Evolutionary conservation across 2,797 vertebrate species (phyloP).

Genomic region (Sternotherus odoratus): DNA sequence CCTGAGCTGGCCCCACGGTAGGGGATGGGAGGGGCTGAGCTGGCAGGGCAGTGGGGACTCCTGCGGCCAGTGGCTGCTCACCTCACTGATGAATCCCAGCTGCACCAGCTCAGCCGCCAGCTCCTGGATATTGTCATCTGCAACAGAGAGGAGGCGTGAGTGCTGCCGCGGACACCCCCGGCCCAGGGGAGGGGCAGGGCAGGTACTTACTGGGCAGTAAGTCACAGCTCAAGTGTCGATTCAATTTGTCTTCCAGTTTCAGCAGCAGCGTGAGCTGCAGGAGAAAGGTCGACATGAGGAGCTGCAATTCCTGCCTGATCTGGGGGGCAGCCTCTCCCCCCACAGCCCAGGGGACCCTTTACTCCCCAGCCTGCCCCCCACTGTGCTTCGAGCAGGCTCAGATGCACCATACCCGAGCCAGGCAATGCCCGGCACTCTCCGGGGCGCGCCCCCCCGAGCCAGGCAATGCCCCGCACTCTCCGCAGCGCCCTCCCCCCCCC

Average conservation of each 20-base stretch:
- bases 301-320: too few relatives aligned
- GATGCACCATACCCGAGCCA: not conserved
- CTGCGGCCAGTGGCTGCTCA: conserved; percentile 47
- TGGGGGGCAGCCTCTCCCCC: not conserved
- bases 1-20: too few relatives aligned
- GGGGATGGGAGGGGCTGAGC: too few relatives aligned
- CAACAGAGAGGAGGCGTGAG: conserved; percentile 18
- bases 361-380: not conserved
- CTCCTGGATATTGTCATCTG: conserved; percentile 97
- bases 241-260: conserved; percentile 98
- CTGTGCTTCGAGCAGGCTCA: not conserved
- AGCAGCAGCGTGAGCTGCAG: conserved; percentile 92
- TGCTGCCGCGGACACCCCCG: accelerated
- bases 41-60: too few relatives aligned
- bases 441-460: too few relatives aligned
- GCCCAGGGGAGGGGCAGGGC: not conserved
- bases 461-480: too few relatives aligned
- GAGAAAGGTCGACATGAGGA: not conserved
- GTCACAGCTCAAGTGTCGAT: conserved; percentile 98
- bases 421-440: too few relatives aligned
- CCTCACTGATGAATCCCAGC: conserved; percentile 98
- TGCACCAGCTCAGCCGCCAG: conserved; percentile 96
- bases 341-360: not conserved
- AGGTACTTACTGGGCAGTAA: conserved; percentile 90
- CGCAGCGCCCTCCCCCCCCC: too few relatives aligned